phyloP scores from a whole-genome alignment of 2,797 vertebrate species.

The Trematomus bernacchii region DNA sequence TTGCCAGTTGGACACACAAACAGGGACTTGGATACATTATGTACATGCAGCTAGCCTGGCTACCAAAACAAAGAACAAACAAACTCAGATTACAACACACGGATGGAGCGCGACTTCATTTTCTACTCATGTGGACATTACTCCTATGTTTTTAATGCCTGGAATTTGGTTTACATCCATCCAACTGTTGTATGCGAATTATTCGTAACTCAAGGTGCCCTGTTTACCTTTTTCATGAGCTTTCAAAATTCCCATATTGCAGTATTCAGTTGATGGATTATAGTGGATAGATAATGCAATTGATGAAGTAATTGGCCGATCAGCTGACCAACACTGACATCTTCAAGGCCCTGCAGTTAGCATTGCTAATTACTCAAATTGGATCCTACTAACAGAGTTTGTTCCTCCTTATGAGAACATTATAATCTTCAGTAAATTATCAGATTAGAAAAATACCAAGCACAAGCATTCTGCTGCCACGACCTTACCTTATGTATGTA shows the following conservation, averaged over 20 bases:
- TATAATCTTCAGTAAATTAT: neutral
- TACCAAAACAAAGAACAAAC: no score
- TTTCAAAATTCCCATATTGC: neutral
- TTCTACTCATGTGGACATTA: no score
- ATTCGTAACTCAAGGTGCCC: neutral
- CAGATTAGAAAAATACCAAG: neutral
- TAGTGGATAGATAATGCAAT: neutral
- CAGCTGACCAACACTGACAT: neutral
- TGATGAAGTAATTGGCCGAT: neutral
- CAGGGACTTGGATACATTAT: no score
- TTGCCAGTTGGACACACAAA: no score
- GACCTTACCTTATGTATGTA: neutral
- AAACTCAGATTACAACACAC: no score
- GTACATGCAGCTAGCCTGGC: no score
- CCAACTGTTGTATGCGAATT: neutral
- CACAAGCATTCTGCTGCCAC: neutral
- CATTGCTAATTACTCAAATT: neutral
- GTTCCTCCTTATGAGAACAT: neutral
- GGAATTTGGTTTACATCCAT: neutral
- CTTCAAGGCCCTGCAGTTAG: neutral
- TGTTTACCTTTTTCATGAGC: neutral
- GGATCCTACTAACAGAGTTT: neutral
- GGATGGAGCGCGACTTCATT: no score
- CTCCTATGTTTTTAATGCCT: no score
- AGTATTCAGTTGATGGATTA: neutral